Percentiles rank a stretch among this genome's conserved stretches.
Evolutionary conservation across 2,797 vertebrate genomes (phyloP).

Genomic region (Sebastes ruberrimus): DNA sequence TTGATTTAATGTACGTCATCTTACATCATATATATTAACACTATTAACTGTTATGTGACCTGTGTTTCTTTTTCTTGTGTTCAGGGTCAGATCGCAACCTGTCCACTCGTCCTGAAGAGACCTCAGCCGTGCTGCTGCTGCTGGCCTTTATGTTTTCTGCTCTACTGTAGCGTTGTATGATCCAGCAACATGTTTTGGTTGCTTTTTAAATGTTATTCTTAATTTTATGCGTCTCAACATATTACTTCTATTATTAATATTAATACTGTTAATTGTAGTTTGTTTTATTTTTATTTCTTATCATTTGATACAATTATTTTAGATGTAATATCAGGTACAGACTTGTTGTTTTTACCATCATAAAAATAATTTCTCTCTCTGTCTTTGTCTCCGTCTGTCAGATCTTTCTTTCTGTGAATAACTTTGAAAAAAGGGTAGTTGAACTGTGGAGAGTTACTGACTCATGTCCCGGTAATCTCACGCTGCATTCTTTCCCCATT

Average conservation of each 20-base stretch:
- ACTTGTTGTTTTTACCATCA: not conserved
- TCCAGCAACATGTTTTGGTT: not conserved
- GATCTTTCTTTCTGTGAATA: not conserved
- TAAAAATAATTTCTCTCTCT: not conserved
- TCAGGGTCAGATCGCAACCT: rapidly evolving
- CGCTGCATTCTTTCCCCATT: not conserved
- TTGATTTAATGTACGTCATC: not conserved
- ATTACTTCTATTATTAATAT: too few relatives aligned
- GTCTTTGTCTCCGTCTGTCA: not conserved
- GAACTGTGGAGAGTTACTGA: not conserved
- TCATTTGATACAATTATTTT: not conserved
- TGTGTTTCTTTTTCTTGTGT: not conserved
- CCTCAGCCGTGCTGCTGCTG: constrained; percentile 28
- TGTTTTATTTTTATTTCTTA: not conserved
- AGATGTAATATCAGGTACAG: not conserved
- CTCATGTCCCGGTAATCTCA: not conserved
- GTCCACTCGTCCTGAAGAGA: constrained; percentile 1
- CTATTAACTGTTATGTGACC: not conserved
- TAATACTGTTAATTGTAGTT: not conserved
- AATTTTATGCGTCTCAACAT: not conserved
- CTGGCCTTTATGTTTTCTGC: not conserved
- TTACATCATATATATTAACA: not conserved
- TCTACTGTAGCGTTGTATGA: rapidly evolving
- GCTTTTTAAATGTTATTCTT: not conserved
- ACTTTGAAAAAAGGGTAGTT: not conserved